Conservation (phyloP, 2,888 invertebrate genomes). For the Drosophila melanosoma region DNA sequence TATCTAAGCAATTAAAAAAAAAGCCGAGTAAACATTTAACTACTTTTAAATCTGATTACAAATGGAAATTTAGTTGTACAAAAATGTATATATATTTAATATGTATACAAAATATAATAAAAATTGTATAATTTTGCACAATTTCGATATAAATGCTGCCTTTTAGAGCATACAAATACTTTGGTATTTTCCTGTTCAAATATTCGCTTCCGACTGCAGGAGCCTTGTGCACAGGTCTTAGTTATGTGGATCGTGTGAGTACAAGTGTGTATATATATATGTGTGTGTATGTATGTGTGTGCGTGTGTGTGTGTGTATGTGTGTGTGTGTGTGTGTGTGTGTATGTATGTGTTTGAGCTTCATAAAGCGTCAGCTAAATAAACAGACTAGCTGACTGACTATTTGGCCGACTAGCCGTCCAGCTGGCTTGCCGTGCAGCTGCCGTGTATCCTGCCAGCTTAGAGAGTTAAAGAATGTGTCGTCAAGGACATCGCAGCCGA, state of each 20-base stretch:
- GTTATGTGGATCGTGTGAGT: constrained; percentile 20
- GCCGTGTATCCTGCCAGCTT: constrained; percentile 43
- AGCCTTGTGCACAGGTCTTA: constrained; percentile 22
- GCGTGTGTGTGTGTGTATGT: constrained; percentile 4
- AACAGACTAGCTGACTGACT: constrained; percentile 36
- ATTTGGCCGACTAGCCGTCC: constrained; percentile 15
- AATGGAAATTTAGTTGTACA: background rate
- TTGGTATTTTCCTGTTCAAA: constrained; percentile 45
- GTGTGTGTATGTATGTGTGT: constrained; percentile 2
- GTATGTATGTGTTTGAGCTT: constrained; percentile 9
- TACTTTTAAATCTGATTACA: background rate
- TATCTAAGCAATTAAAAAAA: background rate
- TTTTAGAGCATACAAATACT: background rate
- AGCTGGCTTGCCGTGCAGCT: constrained; percentile 8
- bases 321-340: constrained; percentile 6
- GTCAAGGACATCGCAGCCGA: constrained; percentile 65
- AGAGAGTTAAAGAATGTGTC: constrained; percentile 46
- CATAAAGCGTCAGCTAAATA: constrained; percentile 43
- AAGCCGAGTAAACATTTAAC: background rate
- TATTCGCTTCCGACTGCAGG: constrained; percentile 46
- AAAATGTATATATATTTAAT: background rate
- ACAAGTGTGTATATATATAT: constrained; percentile 4
- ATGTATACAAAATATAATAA: background rate
- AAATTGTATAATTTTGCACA: background rate
- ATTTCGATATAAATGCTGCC: background rate